Base-by-base conservation (phyloP, 2,113 vertebrate genomes). In the Ciconia maguari region DNA sequence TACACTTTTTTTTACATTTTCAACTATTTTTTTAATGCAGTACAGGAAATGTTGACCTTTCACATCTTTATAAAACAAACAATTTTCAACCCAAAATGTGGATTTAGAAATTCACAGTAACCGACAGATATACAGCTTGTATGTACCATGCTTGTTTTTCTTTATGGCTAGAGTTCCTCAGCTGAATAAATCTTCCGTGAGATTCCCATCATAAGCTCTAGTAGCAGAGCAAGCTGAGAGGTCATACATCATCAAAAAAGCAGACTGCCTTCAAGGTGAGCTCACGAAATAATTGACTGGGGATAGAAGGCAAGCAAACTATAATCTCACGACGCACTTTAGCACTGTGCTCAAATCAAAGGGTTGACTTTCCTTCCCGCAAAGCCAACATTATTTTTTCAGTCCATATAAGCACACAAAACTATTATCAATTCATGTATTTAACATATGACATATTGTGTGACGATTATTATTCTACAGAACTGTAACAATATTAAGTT, bases 181-280 rank as follows among this genome's bases (percentile, higher is more conserved):
- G 64, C 46, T 89, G 44, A 75, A 89, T 85, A 89, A 94, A 91
- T 94, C 74, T 90, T 87, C 61, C 57, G 79, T 34, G 34, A 94
- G 74, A 85, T 30, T 72, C 77, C 26, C 84, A 87, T 76, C 41
- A 69, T 36, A 94, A 82, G n/a, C 16, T 76, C 44, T 26, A 14
- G 72, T 10, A 76, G 65, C 38, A 89, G 57, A 83, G 57, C 65
- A 95, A 87, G n/a, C 36, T 89, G 52, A 91, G 91, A 93, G 54
- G n/a, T 91, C 74, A 68, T 79, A 82, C 1, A 21, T 91, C 75
- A 87, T 75, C 64, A 84, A 76, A 90, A 91, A 87, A 55, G 24
- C 5, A 3, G 80, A 54, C 36, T 69, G 38, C 38, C 46, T 85
- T 61, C 65, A 87, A 95, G 61, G 57, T 85, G 74, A 93, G 78